phyloP scores from a whole-genome alignment of 1,140 invertebrate species.

The Homalodisca vitripennis region DNA sequence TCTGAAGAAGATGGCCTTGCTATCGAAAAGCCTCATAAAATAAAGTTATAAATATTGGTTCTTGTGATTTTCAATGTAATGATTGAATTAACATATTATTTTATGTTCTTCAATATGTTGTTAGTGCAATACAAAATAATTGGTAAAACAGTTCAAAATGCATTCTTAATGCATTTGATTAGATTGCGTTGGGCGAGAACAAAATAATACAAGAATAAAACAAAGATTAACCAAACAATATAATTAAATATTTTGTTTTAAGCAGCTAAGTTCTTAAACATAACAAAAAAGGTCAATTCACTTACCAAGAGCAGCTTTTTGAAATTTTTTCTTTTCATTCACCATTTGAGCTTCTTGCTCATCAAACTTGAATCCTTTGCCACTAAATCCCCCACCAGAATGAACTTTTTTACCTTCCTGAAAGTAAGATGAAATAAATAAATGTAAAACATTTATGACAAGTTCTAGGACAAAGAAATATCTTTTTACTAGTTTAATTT shows the following conservation, averaged over 20 bases:
- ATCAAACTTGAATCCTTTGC: constrained; percentile 99
- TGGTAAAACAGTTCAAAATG: too few relatives aligned
- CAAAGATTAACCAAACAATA: not conserved
- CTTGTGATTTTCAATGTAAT: too few relatives aligned
- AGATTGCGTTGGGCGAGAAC: not conserved
- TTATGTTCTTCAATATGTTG: too few relatives aligned
- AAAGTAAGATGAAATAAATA: constrained; percentile 35
- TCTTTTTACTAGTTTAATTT: too few relatives aligned
- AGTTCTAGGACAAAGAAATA: too few relatives aligned
- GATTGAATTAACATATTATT: too few relatives aligned
- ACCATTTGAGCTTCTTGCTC: constrained; percentile 95
- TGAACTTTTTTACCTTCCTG: constrained; percentile 87
- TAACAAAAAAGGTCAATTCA: not conserved
- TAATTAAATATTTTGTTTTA: not conserved
- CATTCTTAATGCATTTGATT: too few relatives aligned
- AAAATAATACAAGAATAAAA: not conserved
- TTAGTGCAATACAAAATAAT: too few relatives aligned
- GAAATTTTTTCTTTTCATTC: constrained; percentile 96
- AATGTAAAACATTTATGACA: too few relatives aligned
- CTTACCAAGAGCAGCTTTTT: constrained; percentile 89
- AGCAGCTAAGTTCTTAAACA: not conserved
- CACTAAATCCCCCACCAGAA: constrained; percentile 90
- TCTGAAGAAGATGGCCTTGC: too few relatives aligned
- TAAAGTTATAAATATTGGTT: too few relatives aligned
- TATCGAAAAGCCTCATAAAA: too few relatives aligned